phyloP scores from a whole-genome alignment of 2,797 vertebrate species.

The Crenichthys baileyi region DNA sequence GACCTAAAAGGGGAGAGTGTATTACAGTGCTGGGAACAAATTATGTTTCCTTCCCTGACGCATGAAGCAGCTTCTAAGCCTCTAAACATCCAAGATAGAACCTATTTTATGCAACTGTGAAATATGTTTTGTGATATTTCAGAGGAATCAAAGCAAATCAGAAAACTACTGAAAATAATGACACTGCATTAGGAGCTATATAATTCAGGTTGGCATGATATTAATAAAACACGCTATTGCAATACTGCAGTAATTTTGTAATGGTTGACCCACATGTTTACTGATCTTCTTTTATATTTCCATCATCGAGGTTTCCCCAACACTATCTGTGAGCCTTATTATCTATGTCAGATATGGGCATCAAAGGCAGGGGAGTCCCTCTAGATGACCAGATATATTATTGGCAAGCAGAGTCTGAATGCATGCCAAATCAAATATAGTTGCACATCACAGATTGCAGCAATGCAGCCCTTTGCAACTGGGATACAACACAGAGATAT shows the following conservation, averaged over 20 bases:
- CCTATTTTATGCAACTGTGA: neutral
- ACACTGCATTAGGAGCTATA: too few relatives aligned
- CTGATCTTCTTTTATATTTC: neutral
- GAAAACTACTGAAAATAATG: neutral
- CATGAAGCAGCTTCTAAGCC: too few relatives aligned
- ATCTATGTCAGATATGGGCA: too few relatives aligned
- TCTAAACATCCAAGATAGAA: neutral
- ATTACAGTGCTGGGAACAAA: neutral
- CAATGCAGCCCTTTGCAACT: neutral
- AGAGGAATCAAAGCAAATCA: neutral
- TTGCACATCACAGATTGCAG: neutral
- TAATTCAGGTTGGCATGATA: neutral
- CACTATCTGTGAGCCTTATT: neutral
- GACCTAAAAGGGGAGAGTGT: neutral
- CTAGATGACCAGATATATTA: too few relatives aligned
- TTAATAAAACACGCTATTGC: too few relatives aligned
- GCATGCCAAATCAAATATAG: neutral
- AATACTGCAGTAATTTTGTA: neutral
- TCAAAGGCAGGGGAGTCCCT: too few relatives aligned
- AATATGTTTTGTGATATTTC: neutral
- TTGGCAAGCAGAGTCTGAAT: neutral
- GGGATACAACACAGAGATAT: neutral
- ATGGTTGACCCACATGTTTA: neutral
- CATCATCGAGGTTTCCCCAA: neutral
- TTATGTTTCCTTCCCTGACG: neutral